phyloP scores from a whole-genome alignment of 2,113 vertebrate species.

The Muntiacus muntjak region DNA sequence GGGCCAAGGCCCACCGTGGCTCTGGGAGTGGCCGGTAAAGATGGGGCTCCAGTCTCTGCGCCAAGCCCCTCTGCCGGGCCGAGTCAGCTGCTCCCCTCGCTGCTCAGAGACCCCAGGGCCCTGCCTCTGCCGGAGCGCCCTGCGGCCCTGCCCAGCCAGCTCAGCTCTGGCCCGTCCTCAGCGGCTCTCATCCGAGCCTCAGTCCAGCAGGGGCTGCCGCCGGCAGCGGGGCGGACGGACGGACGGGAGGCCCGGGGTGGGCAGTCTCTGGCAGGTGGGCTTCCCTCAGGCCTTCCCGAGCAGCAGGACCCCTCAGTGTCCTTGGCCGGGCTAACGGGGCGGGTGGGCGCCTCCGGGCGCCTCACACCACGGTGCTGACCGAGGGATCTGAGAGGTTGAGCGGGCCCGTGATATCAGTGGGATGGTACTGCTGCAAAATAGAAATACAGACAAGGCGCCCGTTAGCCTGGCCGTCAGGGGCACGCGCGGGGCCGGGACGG shows the following conservation, averaged over 20 bases:
- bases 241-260: slow-evolving; percentile 61
- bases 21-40: not conserved
- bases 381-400: slow-evolving; percentile 99
- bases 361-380: slow-evolving; percentile 99
- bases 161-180: slow-evolving; percentile 60
- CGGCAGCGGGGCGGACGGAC: slow-evolving; percentile 36
- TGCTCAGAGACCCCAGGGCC: slow-evolving; percentile 63
- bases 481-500: slow-evolving; percentile 62
- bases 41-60: slow-evolving; percentile 5
- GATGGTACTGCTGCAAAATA: slow-evolving; percentile 97
- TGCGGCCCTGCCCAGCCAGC: slow-evolving; percentile 69
- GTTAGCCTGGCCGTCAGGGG: slow-evolving; percentile 70
- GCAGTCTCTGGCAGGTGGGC: slow-evolving; percentile 58
- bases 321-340: slow-evolving; percentile 68
- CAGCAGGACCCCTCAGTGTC: slow-evolving; percentile 69
- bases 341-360: slow-evolving; percentile 69
- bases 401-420: slow-evolving; percentile 98
- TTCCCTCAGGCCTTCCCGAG: slow-evolving; percentile 71
- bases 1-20: not conserved
- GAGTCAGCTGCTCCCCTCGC: not conserved
- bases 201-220: slow-evolving; percentile 67
- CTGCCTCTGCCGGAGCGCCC: slow-evolving; percentile 69
- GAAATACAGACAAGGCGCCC: slow-evolving; percentile 84
- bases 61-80: not conserved
- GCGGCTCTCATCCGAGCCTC: slow-evolving; percentile 49